These are phyloP conservation scores for Phocides pigmalion DNA, from an alignment of 1,140 invertebrate genomes.

Conservation along the genomic window DNA sequence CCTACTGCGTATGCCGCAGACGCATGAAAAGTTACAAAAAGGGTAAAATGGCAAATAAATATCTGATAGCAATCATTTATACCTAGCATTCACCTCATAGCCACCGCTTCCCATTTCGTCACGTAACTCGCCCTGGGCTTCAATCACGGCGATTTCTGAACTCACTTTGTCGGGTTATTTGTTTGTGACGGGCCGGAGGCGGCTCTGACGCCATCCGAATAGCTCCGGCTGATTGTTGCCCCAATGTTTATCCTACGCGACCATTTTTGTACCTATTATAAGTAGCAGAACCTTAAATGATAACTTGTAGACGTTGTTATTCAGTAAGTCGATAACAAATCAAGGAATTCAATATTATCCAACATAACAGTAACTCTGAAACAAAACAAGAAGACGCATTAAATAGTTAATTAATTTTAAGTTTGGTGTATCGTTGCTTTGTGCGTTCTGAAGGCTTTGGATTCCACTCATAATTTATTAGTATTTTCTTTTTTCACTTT, in stretches of 20 bases:
- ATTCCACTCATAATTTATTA: too few relatives aligned
- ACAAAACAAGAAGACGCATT: too few relatives aligned
- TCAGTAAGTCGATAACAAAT: not conserved
- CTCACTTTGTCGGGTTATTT: conserved; percentile 68
- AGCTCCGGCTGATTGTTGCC: conserved; percentile 32
- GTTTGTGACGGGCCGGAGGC: conserved; percentile 65
- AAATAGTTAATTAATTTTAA: too few relatives aligned
- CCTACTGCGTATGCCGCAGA: too few relatives aligned
- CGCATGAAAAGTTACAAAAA: too few relatives aligned
- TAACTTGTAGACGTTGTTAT: not conserved
- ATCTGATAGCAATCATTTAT: not conserved
- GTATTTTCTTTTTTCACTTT: too few relatives aligned
- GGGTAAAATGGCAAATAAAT: too few relatives aligned
- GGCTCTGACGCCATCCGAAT: conserved; percentile 56
- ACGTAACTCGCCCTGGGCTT: conserved; percentile 53
- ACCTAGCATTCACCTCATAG: not conserved
- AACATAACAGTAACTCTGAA: too few relatives aligned
- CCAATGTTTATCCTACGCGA: conserved; percentile 26
- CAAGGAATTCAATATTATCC: not conserved
- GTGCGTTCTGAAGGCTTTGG: too few relatives aligned
- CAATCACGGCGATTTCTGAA: conserved; percentile 69
- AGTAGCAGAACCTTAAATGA: not conserved
- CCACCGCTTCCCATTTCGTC: conserved; percentile 32
- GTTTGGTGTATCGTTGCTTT: too few relatives aligned
- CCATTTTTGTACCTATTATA: conserved; percentile 1